Conservation (phyloP, 2,888 invertebrate genomes). For the Pachliopta kotzebuea region DNA sequence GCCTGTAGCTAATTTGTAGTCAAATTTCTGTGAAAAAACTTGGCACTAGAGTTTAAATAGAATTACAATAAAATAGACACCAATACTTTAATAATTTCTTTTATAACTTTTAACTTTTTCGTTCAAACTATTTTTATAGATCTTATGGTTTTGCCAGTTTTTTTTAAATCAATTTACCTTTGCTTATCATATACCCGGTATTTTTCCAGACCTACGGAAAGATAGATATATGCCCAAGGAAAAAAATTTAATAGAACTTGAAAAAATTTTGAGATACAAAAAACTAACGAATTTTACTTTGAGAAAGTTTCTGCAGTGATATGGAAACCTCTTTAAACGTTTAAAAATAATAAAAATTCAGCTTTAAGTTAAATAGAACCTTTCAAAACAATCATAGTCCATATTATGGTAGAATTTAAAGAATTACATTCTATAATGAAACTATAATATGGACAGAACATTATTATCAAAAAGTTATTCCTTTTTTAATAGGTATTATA, state of each 20-base stretch:
- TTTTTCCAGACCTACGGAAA: neutral
- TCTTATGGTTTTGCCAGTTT: no score
- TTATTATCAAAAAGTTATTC: no score
- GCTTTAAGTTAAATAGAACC: neutral
- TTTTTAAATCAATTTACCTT: neutral
- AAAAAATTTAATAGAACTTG: neutral
- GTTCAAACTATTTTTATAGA: no score
- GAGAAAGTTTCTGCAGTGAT: neutral
- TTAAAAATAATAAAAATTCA: neutral
- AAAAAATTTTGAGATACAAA: conserved; percentile 1
- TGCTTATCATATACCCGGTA: neutral
- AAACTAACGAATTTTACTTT: neutral
- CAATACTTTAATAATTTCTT: no score
- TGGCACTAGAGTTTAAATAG: no score
- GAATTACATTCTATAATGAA: neutral
- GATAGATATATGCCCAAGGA: neutral
- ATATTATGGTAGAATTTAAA: neutral
- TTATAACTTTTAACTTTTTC: no score
- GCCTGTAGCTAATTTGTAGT: no score
- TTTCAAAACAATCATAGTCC: neutral
- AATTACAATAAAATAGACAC: no score
- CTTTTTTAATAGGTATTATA: no score
- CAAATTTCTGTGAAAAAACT: no score
- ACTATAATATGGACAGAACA: no score
- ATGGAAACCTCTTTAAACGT: neutral